Evolutionary conservation across 2,797 vertebrate genomes (phyloP).

Genomic region (Lagodon rhomboides): DNA sequence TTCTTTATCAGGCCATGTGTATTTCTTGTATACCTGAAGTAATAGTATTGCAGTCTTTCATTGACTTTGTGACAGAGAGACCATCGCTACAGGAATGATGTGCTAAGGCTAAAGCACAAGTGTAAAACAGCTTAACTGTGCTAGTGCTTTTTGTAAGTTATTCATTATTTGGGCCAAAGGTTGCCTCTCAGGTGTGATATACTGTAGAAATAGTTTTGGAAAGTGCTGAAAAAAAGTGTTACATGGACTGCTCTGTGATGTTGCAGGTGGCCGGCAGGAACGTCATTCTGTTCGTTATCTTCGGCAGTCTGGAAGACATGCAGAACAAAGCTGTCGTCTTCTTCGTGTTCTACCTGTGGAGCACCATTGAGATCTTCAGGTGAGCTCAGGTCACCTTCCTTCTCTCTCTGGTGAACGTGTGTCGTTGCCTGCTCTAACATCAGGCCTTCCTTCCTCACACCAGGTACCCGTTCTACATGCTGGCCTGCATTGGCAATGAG

Average conservation of each 20-base stretch:
- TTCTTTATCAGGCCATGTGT: too few relatives aligned
- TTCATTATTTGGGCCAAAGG: not conserved
- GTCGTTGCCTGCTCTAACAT: not conserved
- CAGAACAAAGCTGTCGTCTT: constrained; percentile 93
- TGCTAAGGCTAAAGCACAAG: too few relatives aligned
- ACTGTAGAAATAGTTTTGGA: not conserved
- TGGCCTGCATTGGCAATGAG: constrained; percentile 90
- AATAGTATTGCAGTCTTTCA: too few relatives aligned
- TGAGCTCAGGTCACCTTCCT: constrained; percentile 51
- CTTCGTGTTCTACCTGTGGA: constrained; percentile 95
- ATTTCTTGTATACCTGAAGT: too few relatives aligned
- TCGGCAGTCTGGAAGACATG: constrained; percentile 93
- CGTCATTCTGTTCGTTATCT: constrained; percentile 92
- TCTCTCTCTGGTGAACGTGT: not conserved
- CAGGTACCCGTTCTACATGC: constrained; percentile 96
- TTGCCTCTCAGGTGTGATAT: not conserved
- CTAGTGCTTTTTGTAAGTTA: too few relatives aligned
- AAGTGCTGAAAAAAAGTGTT: not conserved
- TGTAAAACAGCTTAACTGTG: too few relatives aligned
- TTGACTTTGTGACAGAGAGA: too few relatives aligned
- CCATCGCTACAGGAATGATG: too few relatives aligned
- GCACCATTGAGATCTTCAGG: constrained; percentile 93
- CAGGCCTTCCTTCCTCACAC: not conserved
- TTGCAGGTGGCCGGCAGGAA: constrained; percentile 91
- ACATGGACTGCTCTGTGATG: not conserved